Evolutionary conservation across 1,140 invertebrate species (phyloP), one percentile per base, ranked within the genome.

Genomic region (Danaus melanippus): DNA sequence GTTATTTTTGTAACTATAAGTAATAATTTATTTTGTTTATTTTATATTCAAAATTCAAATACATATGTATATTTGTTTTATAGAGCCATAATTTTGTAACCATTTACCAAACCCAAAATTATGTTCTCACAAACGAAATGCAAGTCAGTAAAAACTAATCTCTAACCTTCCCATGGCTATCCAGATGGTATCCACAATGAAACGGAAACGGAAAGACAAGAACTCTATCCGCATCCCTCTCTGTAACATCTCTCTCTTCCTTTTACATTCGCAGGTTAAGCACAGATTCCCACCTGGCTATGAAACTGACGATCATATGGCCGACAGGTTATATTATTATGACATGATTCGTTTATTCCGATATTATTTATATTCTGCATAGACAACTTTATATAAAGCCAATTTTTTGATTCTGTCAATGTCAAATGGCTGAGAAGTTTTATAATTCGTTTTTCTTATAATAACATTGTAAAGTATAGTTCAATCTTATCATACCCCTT

Each of bases 231-330:
- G 21, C 21, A 32, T 56, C 32, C 74, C 71, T 68, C 69, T 10
- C 51, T 80, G 71, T 73, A 63, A 70, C 63, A 59, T 53, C 58
- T 51, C 48, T 76, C 69, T 68, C 67, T 50, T 58, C 61, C 58
- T 59, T 50, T 64, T 67, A 71, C 65, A 74, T 79, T 75, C 63
- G 66, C 68, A 74, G 71, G 71, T 78, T 69, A 60, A 51, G 66
- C 81, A 85, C 78, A 82, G 82, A 85, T 85, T 85, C 60, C 75
- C 79, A 83, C 82, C 82, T 83, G 79, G 21, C 72, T 70, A 41
- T 17, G 50, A 66, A 85, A 85, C 82, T 83, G 75, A 72, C 75
- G 69, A 65, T 79, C 74, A 79, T 74, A 76, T 76, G 73, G 74
- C 72, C 48, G 53, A 41, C 21, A 43, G 48, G 46, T 50, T 12